These are phyloP conservation scores for Drosophila grimshawi DNA, from an alignment of 1,140 invertebrate genomes.

Conservation along the genomic window DNA sequence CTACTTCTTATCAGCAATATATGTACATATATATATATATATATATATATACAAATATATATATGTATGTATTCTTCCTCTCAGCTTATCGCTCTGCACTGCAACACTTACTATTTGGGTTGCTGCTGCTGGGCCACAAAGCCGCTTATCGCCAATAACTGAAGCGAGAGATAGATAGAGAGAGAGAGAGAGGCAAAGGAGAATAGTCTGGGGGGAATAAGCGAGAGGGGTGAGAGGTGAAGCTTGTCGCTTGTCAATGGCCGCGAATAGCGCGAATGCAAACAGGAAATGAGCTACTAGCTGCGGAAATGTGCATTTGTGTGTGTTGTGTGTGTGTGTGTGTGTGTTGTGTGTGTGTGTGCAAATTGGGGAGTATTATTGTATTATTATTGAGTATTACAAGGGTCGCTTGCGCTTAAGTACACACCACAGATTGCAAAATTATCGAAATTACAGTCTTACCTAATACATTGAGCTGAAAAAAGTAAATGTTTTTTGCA, in stretches of 20 bases:
- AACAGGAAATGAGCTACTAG: constrained; percentile 69
- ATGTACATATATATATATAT: background rate
- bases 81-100: constrained; percentile 6
- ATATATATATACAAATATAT: background rate
- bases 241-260: constrained; percentile 35
- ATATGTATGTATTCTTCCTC: background rate
- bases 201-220: no score
- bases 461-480: no score
- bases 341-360: constrained; percentile 9
- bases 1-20: constrained; percentile 8
- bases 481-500: no score
- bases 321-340: background rate
- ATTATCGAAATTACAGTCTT: no score
- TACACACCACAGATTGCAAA: background rate
- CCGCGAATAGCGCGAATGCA: constrained; percentile 50
- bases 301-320: constrained; percentile 51
- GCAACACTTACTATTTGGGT: constrained; percentile 23
- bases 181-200: background rate
- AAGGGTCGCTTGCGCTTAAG: background rate
- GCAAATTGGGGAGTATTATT: background rate
- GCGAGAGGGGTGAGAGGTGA: background rate
- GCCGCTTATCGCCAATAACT: constrained; percentile 16
- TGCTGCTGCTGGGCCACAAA: constrained; percentile 20
- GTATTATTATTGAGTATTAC: background rate
- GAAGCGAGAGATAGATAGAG: background rate